Base-by-base conservation (phyloP, 2,888 invertebrate species). In the Drosophila incognita region DNA sequence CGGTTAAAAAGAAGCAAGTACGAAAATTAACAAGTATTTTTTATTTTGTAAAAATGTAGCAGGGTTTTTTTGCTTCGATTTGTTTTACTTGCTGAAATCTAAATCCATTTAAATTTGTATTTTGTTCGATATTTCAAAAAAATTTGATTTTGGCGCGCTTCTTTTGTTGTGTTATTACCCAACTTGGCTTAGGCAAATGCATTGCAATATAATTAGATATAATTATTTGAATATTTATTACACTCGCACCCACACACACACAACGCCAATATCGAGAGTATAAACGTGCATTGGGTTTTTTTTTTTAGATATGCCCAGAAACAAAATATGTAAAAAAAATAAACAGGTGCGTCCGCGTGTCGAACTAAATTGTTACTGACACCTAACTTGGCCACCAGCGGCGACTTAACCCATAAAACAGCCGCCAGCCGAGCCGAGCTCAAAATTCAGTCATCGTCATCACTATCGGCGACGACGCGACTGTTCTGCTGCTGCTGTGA, bases 331-430 rank as follows among this genome's bases (percentile, higher is more conserved):
- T 72, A 59, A 74, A 69, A 76, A 79, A 74, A 70, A 69, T 15
- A 80, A 87, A 78, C 87, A 89, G 88, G 85, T 91, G 90, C 88
- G 91, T 76, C 81, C 92, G 87, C 89, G 91, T 79, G 88, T 86
- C 90, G 89, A 79, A 84, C 89, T 79, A 85, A 92, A 90, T 81
- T 88, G 86, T 85, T 90, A 94, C 94, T 84, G 95, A 95, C 83
- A 87, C 83, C 86, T 82, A 85, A 81, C 78, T 81, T 88, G 89
- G 81, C 81, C 86, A 86, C 90, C 86, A 90, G 84, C 86, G 80
- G 78, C 81, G 87, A 85, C 72, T 86, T 87, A 89, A 89, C 87
- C 91, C 82, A 79, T 71, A 76, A 71, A 82, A 71, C 77, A 69
- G 59, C 54, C 67, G 49, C 36, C 63, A 72, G 76, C 60, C 53